These are phyloP conservation scores for Tangachromis dhanisi DNA, from an alignment of 2,113 vertebrate species.

Conservation along the genomic window DNA sequence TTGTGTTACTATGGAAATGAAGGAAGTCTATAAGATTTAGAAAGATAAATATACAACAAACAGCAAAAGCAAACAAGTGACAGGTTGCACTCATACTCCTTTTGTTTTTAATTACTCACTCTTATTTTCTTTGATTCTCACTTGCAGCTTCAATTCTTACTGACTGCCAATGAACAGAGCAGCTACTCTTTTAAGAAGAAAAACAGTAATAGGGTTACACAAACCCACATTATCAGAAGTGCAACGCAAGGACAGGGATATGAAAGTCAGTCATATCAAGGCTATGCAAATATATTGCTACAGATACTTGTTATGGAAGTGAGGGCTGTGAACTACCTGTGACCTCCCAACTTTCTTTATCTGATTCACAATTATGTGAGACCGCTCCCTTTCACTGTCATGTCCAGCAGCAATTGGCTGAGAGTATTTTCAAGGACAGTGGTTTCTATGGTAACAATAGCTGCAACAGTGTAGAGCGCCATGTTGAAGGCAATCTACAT, in stretches of 20 bases:
- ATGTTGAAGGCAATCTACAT: background rate
- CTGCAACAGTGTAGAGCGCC: background rate
- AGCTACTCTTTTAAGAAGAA: background rate
- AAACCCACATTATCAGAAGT: background rate
- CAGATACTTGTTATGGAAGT: background rate
- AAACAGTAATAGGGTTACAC: background rate
- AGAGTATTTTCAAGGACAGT: slow-evolving; percentile 13
- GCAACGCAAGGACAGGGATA: background rate
- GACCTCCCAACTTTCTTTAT: slow-evolving; percentile 10
- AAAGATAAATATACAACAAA: background rate
- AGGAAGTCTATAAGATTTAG: background rate
- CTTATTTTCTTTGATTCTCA: background rate
- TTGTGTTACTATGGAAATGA: background rate
- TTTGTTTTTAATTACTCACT: background rate
- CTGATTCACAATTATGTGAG: slow-evolving; percentile 30
- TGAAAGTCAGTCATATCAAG: slow-evolving; percentile 1
- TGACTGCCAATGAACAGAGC: background rate
- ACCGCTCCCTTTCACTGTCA: slow-evolving; percentile 25
- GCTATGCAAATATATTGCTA: slow-evolving; percentile 1
- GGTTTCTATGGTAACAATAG: slow-evolving; percentile 18
- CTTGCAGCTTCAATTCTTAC: background rate
- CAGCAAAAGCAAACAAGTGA: background rate
- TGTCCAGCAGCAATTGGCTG: slow-evolving; percentile 14
- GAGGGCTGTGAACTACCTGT: background rate
- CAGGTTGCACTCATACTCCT: background rate